Evolutionary conservation across 2,888 invertebrate species (phyloP).

Genomic region (Schizaphis graminum): DNA sequence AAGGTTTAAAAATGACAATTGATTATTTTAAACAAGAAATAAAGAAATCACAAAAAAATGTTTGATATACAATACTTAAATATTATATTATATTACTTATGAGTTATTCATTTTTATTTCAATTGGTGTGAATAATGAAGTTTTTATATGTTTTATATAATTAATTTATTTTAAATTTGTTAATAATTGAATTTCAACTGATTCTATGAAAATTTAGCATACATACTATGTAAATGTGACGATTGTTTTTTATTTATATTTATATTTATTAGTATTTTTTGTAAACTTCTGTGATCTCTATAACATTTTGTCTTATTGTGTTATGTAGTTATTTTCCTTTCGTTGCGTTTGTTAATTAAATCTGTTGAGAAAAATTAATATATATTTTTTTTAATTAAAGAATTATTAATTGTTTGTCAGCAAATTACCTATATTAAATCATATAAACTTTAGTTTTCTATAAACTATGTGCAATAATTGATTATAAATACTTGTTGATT

Average conservation of each 20-base stretch:
- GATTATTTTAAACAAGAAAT: conserved; percentile 94
- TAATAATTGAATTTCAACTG: neutral
- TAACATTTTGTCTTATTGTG: conserved; percentile 6
- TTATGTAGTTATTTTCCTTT: conserved; percentile 33
- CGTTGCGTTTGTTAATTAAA: conserved; percentile 28
- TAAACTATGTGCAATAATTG: neutral
- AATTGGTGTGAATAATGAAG: neutral
- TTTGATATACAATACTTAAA: conserved; percentile 26
- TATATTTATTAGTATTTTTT: neutral
- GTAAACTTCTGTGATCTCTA: conserved; percentile 54
- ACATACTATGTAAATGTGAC: neutral
- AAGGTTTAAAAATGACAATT: conserved; percentile 92
- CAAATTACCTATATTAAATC: neutral
- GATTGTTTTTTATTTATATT: conserved; percentile 1
- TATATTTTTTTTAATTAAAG: conserved; percentile 3
- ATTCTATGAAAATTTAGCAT: neutral
- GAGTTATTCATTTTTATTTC: neutral
- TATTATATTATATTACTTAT: neutral
- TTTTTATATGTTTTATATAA: conserved; percentile 3
- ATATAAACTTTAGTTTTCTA: neutral
- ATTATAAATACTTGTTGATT: neutral
- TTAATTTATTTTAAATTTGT: conserved; percentile 8
- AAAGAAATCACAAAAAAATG: conserved; percentile 68
- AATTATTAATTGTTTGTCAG: neutral
- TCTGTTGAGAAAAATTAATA: conserved; percentile 21